Conservation (phyloP, 2,113 vertebrate species). For the Acrocephalus arundinaceus region DNA sequence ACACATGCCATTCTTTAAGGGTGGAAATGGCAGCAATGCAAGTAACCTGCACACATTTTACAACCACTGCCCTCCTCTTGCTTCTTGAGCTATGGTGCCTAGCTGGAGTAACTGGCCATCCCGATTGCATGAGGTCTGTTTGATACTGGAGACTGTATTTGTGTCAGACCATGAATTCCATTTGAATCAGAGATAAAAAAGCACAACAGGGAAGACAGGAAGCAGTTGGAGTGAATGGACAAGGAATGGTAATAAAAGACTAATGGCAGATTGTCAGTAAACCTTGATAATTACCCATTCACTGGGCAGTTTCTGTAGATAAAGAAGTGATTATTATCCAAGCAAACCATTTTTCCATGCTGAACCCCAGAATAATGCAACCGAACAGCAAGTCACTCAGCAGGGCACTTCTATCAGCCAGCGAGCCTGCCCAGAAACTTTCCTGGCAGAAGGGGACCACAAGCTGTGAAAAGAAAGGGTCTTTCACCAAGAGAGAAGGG, state of each 20-base stretch:
- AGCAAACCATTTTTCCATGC: constrained; percentile 28
- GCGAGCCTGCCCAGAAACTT: not conserved
- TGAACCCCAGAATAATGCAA: constrained; percentile 20
- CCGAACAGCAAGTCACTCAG: constrained; percentile 37
- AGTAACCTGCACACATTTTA: not conserved
- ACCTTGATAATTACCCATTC: constrained; percentile 41
- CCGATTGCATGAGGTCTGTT: not conserved
- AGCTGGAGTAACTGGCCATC: not conserved
- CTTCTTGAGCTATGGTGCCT: not conserved
- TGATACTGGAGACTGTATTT: not conserved
- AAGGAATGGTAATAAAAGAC: not conserved
- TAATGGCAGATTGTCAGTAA: not conserved
- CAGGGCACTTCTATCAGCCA: not conserved
- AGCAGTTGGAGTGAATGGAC: constrained; percentile 2
- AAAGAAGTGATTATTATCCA: constrained; percentile 47
- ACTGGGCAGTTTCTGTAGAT: constrained; percentile 21
- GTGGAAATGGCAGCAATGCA: not conserved
- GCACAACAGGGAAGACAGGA: constrained; percentile 7
- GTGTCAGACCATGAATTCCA: not conserved
- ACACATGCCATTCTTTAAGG: not conserved
- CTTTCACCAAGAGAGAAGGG: constrained; percentile 15
- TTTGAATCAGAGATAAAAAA: not conserved
- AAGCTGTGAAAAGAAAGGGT: constrained; percentile 11
- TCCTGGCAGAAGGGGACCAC: not conserved
- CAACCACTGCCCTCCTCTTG: not conserved